These are phyloP conservation scores for Dreissena polymorpha DNA, from an alignment of 1,140 invertebrate genomes.

Conservation along the genomic window DNA sequence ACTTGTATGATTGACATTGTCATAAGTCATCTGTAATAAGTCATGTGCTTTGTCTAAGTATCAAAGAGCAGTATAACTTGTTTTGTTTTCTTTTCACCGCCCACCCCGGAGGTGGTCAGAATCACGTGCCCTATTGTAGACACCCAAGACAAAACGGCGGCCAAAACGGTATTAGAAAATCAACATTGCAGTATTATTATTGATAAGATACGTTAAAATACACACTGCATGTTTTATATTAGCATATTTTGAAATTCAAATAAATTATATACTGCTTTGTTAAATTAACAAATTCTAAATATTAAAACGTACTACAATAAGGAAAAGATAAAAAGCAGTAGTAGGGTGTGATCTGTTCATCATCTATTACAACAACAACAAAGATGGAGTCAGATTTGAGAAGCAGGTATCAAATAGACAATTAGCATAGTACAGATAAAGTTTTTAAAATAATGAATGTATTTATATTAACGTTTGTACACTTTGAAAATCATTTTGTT, in stretches of 20 bases:
- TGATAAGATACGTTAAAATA: background rate
- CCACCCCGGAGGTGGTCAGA: background rate
- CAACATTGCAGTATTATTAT: background rate
- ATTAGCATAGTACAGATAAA: too few relatives aligned
- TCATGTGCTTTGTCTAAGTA: background rate
- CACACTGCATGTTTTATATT: conserved; percentile 21
- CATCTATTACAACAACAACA: conserved; percentile 3
- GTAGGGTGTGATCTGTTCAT: conserved; percentile 15
- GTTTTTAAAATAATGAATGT: too few relatives aligned
- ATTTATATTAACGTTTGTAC: too few relatives aligned
- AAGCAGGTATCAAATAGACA: conserved; percentile 29
- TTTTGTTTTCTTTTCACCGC: background rate
- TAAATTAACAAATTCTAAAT: background rate
- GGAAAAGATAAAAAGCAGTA: conserved; percentile 11
- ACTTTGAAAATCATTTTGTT: too few relatives aligned
- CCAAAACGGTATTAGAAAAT: background rate
- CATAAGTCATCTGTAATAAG: background rate
- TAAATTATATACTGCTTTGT: background rate
- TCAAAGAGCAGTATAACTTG: too few relatives aligned
- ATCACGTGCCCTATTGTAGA: background rate
- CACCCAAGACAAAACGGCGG: background rate
- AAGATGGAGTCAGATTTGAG: conserved; percentile 53
- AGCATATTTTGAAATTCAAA: background rate
- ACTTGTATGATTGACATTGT: conserved; percentile 74
- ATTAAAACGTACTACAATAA: background rate